Conservation (phyloP, 1,140 invertebrate genomes). For the Ctenoplectra terminalis region DNA sequence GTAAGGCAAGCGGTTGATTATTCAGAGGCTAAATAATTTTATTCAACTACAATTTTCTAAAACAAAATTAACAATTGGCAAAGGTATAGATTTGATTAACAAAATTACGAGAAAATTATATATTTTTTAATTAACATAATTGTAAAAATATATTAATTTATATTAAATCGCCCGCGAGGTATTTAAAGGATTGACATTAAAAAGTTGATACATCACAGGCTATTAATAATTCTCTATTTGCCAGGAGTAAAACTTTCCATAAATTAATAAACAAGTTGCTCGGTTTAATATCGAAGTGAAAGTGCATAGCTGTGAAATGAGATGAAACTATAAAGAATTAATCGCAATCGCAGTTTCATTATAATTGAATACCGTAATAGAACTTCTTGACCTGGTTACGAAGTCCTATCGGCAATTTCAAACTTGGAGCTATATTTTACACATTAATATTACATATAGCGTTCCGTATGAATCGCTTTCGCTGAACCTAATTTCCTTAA, state of each 20-base stretch:
- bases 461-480: neutral
- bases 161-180: neutral
- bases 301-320: neutral
- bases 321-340: slow-evolving; percentile 15
- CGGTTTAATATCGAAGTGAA: neutral
- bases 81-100: no score
- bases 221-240: neutral
- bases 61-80: no score
- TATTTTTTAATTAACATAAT: no score
- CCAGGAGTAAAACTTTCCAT: neutral
- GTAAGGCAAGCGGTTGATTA: no score
- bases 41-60: no score
- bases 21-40: no score
- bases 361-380: slow-evolving; percentile 13
- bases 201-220: neutral
- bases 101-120: no score
- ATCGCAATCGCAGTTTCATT: neutral
- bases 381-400: slow-evolving; percentile 4
- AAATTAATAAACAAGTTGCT: neutral
- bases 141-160: no score
- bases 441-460: neutral
- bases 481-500: no score
- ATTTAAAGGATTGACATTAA: neutral
- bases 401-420: neutral
- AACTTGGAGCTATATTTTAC: neutral